Conservation (phyloP, 2,113 vertebrate species). For the Colinus virginianus region DNA sequence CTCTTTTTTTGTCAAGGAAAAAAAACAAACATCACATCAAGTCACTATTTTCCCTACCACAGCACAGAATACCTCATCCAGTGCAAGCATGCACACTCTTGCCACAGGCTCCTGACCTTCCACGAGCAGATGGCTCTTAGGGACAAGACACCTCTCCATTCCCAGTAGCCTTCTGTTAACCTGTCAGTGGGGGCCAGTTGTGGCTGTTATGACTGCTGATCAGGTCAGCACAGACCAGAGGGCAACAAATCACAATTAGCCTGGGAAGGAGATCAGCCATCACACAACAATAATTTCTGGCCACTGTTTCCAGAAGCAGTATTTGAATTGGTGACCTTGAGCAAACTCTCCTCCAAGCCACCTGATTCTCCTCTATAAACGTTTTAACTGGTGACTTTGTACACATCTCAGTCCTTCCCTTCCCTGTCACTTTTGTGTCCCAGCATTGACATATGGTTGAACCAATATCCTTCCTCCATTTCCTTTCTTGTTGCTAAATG, state of each 20-base stretch:
- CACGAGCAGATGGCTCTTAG: not conserved
- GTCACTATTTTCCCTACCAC: not conserved
- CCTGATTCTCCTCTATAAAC: not conserved
- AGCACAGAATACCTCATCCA: not conserved
- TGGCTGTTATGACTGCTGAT: not conserved
- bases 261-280: not conserved
- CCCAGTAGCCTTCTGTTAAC: not conserved
- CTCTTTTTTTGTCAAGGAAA: not conserved
- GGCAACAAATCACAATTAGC: not conserved
- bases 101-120: not conserved
- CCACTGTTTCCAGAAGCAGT: slow-evolving; percentile 7
- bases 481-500: slow-evolving; percentile 80
- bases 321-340: slow-evolving; percentile 40
- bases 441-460: slow-evolving; percentile 68
- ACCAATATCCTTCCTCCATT: slow-evolving; percentile 77
- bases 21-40: not conserved
- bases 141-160: not conserved
- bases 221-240: not conserved
- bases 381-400: slow-evolving; percentile 27
- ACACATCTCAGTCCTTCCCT: slow-evolving; percentile 59
- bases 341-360: slow-evolving; percentile 7
- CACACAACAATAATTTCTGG: not conserved
- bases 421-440: slow-evolving; percentile 57
- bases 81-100: not conserved
- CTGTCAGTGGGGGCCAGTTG: not conserved